These are phyloP conservation scores for Chrysogorgia sp. DNA, from an alignment of 92 coral and sea anemone species.

Conservation along the genomic window DNA sequence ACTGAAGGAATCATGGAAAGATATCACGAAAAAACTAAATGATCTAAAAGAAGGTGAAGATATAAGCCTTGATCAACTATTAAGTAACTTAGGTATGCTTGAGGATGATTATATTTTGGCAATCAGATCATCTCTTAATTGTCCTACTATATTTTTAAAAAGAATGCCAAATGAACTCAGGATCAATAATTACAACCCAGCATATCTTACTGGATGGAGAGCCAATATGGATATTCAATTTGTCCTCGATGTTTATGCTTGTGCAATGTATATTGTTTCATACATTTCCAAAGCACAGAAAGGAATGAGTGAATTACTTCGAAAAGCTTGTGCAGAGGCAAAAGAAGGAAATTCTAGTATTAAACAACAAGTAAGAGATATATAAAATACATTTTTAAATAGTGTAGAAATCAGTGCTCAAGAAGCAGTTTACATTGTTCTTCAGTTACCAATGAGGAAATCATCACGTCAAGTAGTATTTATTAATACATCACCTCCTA, in stretches of 20 bases:
- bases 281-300: slow-evolving; percentile 69
- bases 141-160: slow-evolving; percentile 62
- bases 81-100: slow-evolving; percentile 38
- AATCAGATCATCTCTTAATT: slow-evolving; percentile 52
- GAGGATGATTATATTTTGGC: slow-evolving; percentile 61
- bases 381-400: slow-evolving; percentile 38
- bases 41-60: slow-evolving; percentile 55
- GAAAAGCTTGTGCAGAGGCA: slow-evolving; percentile 53
- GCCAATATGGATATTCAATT: slow-evolving; percentile 68
- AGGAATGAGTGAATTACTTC: slow-evolving; percentile 65
- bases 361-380: slow-evolving; percentile 51
- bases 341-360: slow-evolving; percentile 49
- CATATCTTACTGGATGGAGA: slow-evolving; percentile 67
- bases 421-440: slow-evolving; percentile 36
- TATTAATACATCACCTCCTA: slow-evolving; percentile 60
- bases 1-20: too few species aligned
- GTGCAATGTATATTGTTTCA: slow-evolving; percentile 66
- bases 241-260: slow-evolving; percentile 73
- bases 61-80: slow-evolving; percentile 61
- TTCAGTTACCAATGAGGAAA: slow-evolving; percentile 48
- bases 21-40: too few species aligned
- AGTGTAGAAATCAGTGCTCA: slow-evolving; percentile 55
- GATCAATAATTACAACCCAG: slow-evolving; percentile 61
- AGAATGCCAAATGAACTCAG: slow-evolving; percentile 62
- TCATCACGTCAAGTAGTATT: slow-evolving; percentile 47